A percentile compares a stretch with the other conserved stretches of the same genome.
Conservation (phyloP, 2,888 invertebrate genomes). For the Acrobeloides nanus region DNA sequence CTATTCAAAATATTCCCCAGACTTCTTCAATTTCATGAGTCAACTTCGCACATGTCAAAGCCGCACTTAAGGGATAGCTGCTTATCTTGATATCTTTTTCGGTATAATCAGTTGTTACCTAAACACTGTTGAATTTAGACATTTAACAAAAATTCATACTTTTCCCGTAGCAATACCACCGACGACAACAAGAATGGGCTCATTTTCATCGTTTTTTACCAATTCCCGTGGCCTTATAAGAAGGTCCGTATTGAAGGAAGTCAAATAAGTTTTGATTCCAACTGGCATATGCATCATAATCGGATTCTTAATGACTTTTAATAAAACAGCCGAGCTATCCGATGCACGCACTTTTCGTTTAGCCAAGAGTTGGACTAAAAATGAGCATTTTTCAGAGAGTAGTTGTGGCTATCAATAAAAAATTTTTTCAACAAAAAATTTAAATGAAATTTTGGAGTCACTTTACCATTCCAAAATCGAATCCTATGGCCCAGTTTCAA, state of each 20-base stretch:
- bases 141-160: constrained; percentile 57
- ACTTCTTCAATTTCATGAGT: constrained; percentile 45
- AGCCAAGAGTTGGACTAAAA: constrained; percentile 82
- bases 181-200: constrained; percentile 77
- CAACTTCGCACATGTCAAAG: constrained; percentile 89
- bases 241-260: constrained; percentile 77
- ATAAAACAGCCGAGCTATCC: constrained; percentile 76
- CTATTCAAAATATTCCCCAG: too few species aligned
- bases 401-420: neutral
- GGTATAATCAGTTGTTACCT: constrained; percentile 71
- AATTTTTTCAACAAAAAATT: neutral
- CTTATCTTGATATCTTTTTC: constrained; percentile 86
- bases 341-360: constrained; percentile 85
- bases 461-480: too few species aligned
- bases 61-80: constrained; percentile 90
- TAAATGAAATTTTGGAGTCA: neutral
- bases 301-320: constrained; percentile 90
- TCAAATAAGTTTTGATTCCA: constrained; percentile 79
- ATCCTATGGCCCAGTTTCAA: too few species aligned
- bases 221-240: constrained; percentile 66
- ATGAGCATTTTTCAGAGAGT: neutral
- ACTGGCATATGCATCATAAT: constrained; percentile 86
- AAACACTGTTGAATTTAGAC: constrained; percentile 27
- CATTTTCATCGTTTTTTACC: constrained; percentile 19
- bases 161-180: constrained; percentile 97